Evolutionary conservation across 2,888 invertebrate genomes (phyloP).

Genomic region (Agrotis exclamationis): DNA sequence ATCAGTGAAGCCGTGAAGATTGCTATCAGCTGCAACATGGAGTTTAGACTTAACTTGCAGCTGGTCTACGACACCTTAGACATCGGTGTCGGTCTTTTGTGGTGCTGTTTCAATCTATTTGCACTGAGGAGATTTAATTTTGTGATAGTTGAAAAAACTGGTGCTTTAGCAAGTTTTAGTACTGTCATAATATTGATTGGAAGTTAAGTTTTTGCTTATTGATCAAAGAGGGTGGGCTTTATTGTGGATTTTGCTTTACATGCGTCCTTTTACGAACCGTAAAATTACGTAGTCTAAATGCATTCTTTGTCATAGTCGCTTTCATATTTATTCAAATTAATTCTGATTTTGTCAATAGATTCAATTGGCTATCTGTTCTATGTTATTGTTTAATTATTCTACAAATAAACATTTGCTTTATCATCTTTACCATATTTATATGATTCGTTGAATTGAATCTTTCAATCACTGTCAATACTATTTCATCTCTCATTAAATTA

Average conservation of each 20-base stretch:
- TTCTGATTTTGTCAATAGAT: not conserved
- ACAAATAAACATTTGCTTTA: not conserved
- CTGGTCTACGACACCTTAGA: constrained; percentile 27
- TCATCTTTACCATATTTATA: not conserved
- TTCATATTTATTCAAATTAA: not conserved
- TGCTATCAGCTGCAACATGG: constrained; percentile 50
- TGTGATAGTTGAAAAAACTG: not conserved
- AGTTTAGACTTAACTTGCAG: constrained; percentile 34
- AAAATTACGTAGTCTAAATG: not conserved
- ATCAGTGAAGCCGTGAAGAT: constrained; percentile 58
- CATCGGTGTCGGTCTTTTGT: constrained; percentile 12
- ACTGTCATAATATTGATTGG: not conserved
- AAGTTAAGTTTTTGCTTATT: not conserved
- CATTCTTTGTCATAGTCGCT: not conserved
- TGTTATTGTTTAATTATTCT: not conserved
- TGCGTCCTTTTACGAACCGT: not conserved
- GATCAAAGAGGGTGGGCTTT: no score
- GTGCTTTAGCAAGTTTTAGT: no score
- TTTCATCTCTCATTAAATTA: not conserved
- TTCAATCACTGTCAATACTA: not conserved
- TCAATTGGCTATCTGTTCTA: not conserved
- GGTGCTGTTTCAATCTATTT: constrained; percentile 19
- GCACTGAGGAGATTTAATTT: no score
- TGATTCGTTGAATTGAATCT: not conserved
- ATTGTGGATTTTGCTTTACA: no score